phyloP scores from a whole-genome alignment of 2,797 vertebrate genomes.

The Sylvilagus floridanus region DNA sequence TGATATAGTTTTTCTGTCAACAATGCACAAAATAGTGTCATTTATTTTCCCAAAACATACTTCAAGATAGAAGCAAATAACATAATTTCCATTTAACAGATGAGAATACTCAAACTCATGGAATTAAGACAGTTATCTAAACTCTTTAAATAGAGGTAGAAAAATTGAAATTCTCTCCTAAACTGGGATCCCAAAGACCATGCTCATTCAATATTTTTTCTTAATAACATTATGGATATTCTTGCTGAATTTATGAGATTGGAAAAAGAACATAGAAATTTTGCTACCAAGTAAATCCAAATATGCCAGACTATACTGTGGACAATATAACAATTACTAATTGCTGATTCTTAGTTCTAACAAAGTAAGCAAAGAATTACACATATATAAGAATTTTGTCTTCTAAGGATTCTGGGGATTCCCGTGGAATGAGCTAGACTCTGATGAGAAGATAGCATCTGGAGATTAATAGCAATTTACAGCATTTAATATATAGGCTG shows the following conservation, averaged over 20 bases:
- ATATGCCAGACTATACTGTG: not conserved
- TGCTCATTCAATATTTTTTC: not conserved
- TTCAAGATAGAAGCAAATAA: not conserved
- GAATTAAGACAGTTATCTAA: not conserved
- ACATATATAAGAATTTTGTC: too few species aligned
- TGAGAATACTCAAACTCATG: not conserved
- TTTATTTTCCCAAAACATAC: constrained; percentile 2
- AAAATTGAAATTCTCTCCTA: not conserved
- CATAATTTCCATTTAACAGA: not conserved
- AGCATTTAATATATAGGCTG: not conserved
- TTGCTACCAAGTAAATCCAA: not conserved
- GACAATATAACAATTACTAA: not conserved
- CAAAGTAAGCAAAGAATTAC: not conserved
- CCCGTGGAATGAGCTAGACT: not conserved
- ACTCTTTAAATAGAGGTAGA: not conserved
- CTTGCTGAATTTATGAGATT: not conserved
- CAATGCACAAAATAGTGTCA: not conserved
- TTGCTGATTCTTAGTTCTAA: not conserved
- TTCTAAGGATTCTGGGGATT: not conserved
- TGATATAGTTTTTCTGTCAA: not conserved
- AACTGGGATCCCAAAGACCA: not conserved
- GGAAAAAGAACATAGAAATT: not conserved
- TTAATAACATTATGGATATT: not conserved
- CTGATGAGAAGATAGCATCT: not conserved
- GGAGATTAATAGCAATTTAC: not conserved